A percentile compares a stretch with the other conserved stretches of the same genome.
Conservation (phyloP, 2,797 vertebrate species). For the Masticophis lateralis region DNA sequence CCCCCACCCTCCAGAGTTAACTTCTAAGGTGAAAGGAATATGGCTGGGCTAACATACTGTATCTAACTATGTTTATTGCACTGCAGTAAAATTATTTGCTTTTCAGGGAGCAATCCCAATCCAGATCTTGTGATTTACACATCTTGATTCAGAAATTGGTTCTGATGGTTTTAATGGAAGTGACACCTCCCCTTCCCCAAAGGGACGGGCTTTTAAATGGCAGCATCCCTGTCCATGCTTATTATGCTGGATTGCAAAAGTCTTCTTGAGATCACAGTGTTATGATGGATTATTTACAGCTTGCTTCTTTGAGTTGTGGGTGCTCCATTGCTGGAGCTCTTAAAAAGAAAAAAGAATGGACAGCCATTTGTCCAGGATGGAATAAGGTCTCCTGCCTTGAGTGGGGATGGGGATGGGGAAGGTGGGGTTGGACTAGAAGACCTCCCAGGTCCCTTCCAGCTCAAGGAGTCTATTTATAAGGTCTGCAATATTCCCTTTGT, state of each 20-base stretch:
- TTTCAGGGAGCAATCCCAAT: not conserved
- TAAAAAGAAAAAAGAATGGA: not conserved
- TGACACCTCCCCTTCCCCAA: rapidly evolving
- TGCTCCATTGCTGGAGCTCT: not conserved
- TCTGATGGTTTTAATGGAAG: not conserved
- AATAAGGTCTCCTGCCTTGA: not conserved
- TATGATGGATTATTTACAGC: not conserved
- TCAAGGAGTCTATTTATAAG: not conserved
- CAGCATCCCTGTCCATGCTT: not conserved
- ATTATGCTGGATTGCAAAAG: not conserved
- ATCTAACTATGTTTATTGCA: not conserved
- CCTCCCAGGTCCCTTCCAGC: not conserved
- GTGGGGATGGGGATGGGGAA: too few species aligned
- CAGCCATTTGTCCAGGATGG: not conserved
- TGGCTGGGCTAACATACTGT: not conserved
- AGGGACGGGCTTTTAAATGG: not conserved
- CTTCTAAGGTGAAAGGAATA: not conserved
- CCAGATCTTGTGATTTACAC: not conserved
- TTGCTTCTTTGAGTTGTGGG: not conserved
- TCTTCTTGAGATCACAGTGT: not conserved
- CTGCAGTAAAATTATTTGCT: not conserved
- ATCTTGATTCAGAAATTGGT: not conserved
- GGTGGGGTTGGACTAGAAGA: not conserved
- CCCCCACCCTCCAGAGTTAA: too few species aligned
- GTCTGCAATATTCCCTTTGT: not conserved